Evolutionary conservation across 2,888 invertebrate genomes (phyloP).

Genomic region (Sphecodes monilicornis): DNA sequence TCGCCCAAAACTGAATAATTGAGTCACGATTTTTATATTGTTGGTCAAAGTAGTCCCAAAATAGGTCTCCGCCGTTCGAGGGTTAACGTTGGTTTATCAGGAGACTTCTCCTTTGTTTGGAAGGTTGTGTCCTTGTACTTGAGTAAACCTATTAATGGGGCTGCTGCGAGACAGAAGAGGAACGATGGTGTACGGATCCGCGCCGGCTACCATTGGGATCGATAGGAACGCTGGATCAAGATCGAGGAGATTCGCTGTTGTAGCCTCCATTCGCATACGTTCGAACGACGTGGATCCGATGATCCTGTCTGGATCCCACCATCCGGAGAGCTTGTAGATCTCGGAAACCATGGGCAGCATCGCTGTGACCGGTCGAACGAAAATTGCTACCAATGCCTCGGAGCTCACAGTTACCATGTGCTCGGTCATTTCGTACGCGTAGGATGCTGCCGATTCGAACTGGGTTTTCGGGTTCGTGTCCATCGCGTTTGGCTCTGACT

Average conservation of each 20-base stretch:
- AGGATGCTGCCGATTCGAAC: constrained; percentile 68
- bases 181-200: constrained; percentile 76
- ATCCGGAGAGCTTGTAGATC: constrained; percentile 71
- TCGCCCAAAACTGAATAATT: too few species aligned
- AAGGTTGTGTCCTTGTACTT: constrained; percentile 53
- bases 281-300: constrained; percentile 77
- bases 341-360: constrained; percentile 78
- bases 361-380: constrained; percentile 78
- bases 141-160: constrained; percentile 73
- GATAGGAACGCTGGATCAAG: constrained; percentile 76
- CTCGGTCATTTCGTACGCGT: constrained; percentile 74
- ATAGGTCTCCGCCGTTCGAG: background rate
- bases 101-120: background rate
- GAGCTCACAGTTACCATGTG: constrained; percentile 72
- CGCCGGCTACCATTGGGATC: constrained; percentile 79
- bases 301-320: constrained; percentile 77
- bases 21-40: background rate
- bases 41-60: background rate
- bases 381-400: constrained; percentile 77
- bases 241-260: constrained; percentile 74
- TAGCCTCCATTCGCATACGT: constrained; percentile 76
- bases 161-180: constrained; percentile 77
- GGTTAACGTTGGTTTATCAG: background rate
- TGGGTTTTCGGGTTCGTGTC: constrained; percentile 65
- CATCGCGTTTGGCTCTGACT: constrained; percentile 68